Evolutionary conservation across 2,797 vertebrate genomes (phyloP).

Genomic region (Pitangus sulphuratus): DNA sequence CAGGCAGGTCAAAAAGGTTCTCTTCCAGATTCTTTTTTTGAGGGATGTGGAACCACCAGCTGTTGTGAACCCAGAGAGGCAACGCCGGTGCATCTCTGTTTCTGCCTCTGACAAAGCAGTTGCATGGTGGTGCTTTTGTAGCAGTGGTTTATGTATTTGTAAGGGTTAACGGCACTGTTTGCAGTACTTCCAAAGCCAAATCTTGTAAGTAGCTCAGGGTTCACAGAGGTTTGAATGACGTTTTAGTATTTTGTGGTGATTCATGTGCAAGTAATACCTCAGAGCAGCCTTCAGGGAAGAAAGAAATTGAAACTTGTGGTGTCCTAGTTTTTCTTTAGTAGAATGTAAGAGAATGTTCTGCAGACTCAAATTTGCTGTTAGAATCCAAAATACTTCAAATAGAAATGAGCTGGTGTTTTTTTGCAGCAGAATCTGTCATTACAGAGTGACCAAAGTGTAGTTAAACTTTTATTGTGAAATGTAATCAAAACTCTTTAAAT

Average conservation of each 20-base stretch:
- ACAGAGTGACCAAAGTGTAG: not conserved
- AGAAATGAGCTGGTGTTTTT: not conserved
- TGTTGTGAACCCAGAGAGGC: not conserved
- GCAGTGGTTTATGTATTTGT: not conserved
- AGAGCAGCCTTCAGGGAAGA: not conserved
- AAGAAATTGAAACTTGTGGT: not conserved
- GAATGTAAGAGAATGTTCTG: constrained; percentile 4
- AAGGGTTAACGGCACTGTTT: not conserved
- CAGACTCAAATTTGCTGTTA: not conserved
- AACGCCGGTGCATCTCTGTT: not conserved
- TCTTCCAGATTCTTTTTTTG: not conserved
- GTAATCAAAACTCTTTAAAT: not conserved
- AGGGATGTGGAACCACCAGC: not conserved
- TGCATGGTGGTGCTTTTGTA: not conserved
- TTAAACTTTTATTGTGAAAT: not conserved
- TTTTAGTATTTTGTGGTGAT: not conserved
- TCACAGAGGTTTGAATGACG: not conserved
- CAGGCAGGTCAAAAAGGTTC: not conserved
- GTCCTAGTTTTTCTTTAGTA: constrained; percentile 1
- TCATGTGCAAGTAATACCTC: constrained; percentile 11
- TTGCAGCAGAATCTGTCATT: not conserved
- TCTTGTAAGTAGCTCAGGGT: not conserved
- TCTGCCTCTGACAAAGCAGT: not conserved
- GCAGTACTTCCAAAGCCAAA: not conserved
- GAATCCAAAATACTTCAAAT: not conserved